A percentile compares a stretch with the other conserved stretches of the same genome.
These are phyloP conservation scores for Cranoglanis bouderius DNA, from an alignment of 2,113 vertebrate genomes.

Conservation along the genomic window DNA sequence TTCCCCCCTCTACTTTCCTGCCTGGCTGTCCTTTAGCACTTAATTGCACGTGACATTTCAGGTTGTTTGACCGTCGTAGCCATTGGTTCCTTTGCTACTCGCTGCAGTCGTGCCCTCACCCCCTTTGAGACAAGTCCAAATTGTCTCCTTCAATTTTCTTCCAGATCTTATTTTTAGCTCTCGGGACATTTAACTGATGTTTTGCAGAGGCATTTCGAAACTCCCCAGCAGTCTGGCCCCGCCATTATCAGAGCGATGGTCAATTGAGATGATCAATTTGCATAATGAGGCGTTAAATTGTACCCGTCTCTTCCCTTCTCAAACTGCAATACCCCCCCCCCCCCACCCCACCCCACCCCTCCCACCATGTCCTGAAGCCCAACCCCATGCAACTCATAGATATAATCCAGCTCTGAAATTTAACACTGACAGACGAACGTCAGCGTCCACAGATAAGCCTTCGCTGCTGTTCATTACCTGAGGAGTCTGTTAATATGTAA, in stretches of 20 bases:
- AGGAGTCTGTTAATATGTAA: neutral
- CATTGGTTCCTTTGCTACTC: slow-evolving; percentile 64
- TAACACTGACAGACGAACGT: slow-evolving; percentile 2
- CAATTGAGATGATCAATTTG: slow-evolving; percentile 83
- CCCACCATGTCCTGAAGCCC: slow-evolving; percentile 49
- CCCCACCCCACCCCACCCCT: slow-evolving; percentile 57
- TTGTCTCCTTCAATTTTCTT: slow-evolving; percentile 64
- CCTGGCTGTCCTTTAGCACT: slow-evolving; percentile 47
- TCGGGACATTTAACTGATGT: slow-evolving; percentile 60
- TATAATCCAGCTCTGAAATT: slow-evolving; percentile 20
- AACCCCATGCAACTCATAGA: slow-evolving; percentile 47
- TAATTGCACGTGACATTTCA: slow-evolving; percentile 69
- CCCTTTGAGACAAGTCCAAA: slow-evolving; percentile 60
- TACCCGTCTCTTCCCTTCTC: slow-evolving; percentile 64
- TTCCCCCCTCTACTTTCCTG: slow-evolving; percentile 42
- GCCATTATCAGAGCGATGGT: slow-evolving; percentile 75
- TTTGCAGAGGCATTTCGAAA: slow-evolving; percentile 65
- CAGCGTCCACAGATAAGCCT: neutral
- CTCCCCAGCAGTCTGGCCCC: slow-evolving; percentile 63
- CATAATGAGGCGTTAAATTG: slow-evolving; percentile 83
- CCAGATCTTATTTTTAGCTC: slow-evolving; percentile 68
- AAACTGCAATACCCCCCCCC: slow-evolving; percentile 55
- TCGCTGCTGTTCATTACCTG: neutral
- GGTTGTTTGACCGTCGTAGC: slow-evolving; percentile 56
- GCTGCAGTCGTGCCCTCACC: slow-evolving; percentile 55